Base-by-base conservation (phyloP, 2,888 invertebrate genomes). In the Eristalinus aeneus region DNA sequence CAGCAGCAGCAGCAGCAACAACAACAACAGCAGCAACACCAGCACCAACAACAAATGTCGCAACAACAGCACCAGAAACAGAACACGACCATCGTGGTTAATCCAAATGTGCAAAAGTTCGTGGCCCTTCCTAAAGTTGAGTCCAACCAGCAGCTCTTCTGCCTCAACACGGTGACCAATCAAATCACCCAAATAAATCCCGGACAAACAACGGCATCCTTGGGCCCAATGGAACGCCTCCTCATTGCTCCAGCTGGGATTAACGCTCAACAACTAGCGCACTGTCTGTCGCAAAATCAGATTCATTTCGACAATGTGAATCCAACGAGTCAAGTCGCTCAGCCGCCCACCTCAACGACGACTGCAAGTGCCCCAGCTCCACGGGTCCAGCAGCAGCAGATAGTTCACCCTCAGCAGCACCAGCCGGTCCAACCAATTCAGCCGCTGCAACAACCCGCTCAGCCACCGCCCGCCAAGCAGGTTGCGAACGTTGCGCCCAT, bases 151-250 rank as follows among this genome's bases (percentile, higher is more conserved):
- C 93, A 93, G 79, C 78, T 93, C 39, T 93, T 93, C 80, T 92
- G 92, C 31, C 89, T 93, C 11, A 93, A 93, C 80, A 92, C 92
- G 3, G 88, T 92, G 1, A 93, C 91, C 54, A 93, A 92, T 89
- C 92, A 93, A 86, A 93, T 93, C n/a, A 93, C 93, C 3, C 92
- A 92, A 39, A 91, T 93, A 53, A 91, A 91, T 88, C 90, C 93
- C 1, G 91, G 90, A 1, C 92, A 93, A 83, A 92, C 93, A 2
- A 91, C 92, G 0, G 92, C 93, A 0, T 91, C 93, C 1, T 89
- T 93, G 54, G 92, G 91, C 0, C 92, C 93, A n/a, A 90, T 92
- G 88, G 93, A 93, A 84, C 90, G 92, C 2, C 75, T 93, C 36
- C 83, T 93, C 22, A 93, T 93, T 39, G 93, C 92, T 0, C 93